Evolutionary conservation across 1,140 invertebrate genomes (phyloP).

Genomic region (Zaprionus vittiger): DNA sequence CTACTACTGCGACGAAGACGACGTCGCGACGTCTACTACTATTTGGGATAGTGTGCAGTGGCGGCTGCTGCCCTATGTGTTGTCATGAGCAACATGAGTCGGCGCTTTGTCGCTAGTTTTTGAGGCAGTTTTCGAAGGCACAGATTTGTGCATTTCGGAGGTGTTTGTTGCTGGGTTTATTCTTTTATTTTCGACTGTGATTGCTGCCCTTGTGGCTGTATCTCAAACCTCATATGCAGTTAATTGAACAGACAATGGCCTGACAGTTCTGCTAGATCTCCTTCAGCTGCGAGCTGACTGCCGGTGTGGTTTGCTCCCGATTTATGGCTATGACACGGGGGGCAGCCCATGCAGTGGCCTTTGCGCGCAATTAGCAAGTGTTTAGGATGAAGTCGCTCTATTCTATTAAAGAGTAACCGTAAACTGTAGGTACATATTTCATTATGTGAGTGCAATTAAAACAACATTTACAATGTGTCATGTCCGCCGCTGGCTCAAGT

Average conservation of each 20-base stretch:
- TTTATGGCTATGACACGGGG: neutral
- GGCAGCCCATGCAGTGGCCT: constrained; percentile 20
- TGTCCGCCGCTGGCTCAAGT: constrained; percentile 60
- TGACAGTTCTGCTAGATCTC: constrained; percentile 27
- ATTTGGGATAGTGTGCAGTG: constrained; percentile 3
- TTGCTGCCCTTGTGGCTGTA: constrained; percentile 56
- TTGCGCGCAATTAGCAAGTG: constrained; percentile 53
- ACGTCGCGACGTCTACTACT: neutral
- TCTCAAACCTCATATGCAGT: constrained; percentile 46
- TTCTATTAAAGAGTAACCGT: constrained; percentile 55
- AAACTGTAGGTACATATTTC: constrained; percentile 46
- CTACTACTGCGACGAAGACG: too few species aligned
- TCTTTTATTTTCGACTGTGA: constrained; percentile 17
- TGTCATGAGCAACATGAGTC: constrained; percentile 41
- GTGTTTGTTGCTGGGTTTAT: constrained; percentile 12
- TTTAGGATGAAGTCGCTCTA: constrained; percentile 49
- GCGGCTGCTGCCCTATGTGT: constrained; percentile 10
- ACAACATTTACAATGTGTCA: constrained; percentile 61
- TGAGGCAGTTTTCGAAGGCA: constrained; percentile 18
- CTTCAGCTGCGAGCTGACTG: neutral
- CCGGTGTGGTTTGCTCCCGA: constrained; percentile 8
- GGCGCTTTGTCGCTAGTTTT: constrained; percentile 30
- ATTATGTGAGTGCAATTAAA: constrained; percentile 71
- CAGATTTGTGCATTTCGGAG: constrained; percentile 27
- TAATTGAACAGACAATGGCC: constrained; percentile 34